Percentiles rank a stretch among this genome's conserved stretches.
Evolutionary conservation across 2,797 vertebrate genomes (phyloP).

Genomic region (Myotis vivesi): DNA sequence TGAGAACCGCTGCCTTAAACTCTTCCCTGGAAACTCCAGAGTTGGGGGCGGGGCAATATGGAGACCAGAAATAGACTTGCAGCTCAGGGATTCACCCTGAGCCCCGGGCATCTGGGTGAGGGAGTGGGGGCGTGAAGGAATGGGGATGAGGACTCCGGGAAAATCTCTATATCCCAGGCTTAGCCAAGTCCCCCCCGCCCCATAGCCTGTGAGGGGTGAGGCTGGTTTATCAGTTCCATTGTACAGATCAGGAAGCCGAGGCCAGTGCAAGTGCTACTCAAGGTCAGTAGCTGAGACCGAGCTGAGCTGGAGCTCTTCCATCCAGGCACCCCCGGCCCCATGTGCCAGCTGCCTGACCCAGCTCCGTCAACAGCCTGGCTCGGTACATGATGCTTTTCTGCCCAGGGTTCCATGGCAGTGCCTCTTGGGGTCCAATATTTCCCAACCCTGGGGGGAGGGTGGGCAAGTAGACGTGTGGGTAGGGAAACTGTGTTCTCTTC

Average conservation of each 20-base stretch:
- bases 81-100: neutral
- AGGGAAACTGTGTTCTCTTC: neutral
- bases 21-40: neutral
- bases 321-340: neutral
- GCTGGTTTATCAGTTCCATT: neutral
- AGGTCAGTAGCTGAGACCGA: neutral
- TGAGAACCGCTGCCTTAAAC: neutral
- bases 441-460: neutral
- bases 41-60: neutral
- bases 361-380: too few relatives aligned
- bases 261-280: neutral
- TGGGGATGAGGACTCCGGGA: neutral
- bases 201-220: neutral
- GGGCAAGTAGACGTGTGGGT: rapidly evolving
- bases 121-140: neutral
- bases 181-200: neutral
- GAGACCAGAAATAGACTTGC: neutral
- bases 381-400: neutral
- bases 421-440: neutral
- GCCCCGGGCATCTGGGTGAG: neutral
- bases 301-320: neutral
- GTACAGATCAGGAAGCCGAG: neutral
- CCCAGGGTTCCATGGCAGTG: neutral
- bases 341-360: neutral
- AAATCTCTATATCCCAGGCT: neutral